Percentiles rank a stretch among this genome's conserved stretches.
These are phyloP conservation scores for Agonopterix subpropinquella DNA, from an alignment of 2,888 invertebrate genomes.

Conservation along the genomic window DNA sequence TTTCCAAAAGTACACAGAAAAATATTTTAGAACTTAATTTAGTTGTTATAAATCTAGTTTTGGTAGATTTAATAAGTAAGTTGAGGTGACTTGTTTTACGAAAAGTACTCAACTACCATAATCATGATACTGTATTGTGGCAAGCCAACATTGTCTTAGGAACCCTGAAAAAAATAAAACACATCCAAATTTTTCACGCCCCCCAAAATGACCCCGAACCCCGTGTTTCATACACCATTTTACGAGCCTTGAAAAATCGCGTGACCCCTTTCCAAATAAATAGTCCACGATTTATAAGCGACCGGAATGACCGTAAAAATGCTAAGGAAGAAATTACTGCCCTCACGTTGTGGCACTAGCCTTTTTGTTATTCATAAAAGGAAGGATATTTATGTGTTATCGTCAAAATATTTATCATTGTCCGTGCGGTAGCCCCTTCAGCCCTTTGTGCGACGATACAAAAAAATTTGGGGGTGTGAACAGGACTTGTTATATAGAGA, in stretches of 20 bases:
- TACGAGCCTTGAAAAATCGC: constrained; percentile 44
- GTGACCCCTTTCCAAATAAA: constrained; percentile 51
- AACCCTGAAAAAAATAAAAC: background rate
- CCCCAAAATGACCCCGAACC: constrained; percentile 1
- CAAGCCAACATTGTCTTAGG: too few species aligned
- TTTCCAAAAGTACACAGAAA: too few species aligned
- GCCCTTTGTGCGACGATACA: constrained; percentile 65
- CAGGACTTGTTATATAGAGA: constrained; percentile 32
- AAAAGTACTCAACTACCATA: too few species aligned
- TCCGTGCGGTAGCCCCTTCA: constrained; percentile 59
- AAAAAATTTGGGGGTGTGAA: constrained; percentile 68
- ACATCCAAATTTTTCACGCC: constrained; percentile 2
- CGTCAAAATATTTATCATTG: constrained; percentile 76
- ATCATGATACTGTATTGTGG: too few species aligned
- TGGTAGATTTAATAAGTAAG: too few species aligned
- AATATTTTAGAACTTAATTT: too few species aligned
- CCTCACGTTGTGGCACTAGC: constrained; percentile 52
- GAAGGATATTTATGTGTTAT: constrained; percentile 71
- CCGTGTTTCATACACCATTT: constrained; percentile 8
- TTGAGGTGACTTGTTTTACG: too few species aligned
- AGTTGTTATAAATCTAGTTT: too few species aligned
- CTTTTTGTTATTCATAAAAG: constrained; percentile 73
- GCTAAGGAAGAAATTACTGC: constrained; percentile 43
- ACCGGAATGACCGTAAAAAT: constrained; percentile 55
- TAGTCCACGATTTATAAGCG: constrained; percentile 63